These are phyloP conservation scores for Leucoraja ocellata DNA, from an alignment of 2,797 vertebrate species.

Conservation along the genomic window DNA sequence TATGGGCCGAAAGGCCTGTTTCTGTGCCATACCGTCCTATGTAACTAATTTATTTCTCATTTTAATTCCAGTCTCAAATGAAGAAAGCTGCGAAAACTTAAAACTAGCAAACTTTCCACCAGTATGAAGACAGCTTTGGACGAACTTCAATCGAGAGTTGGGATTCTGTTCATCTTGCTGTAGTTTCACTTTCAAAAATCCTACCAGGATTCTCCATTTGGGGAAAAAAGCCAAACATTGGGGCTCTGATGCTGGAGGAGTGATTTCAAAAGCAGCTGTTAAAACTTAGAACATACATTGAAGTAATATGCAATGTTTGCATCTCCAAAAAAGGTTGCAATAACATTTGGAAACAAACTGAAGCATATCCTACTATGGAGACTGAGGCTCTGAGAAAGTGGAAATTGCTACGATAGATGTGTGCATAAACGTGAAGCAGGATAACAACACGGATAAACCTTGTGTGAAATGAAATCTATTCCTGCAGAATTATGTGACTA, in stretches of 20 bases:
- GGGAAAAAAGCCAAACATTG: background rate
- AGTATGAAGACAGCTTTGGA: background rate
- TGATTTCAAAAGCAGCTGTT: background rate
- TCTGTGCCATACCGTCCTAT: too few species aligned
- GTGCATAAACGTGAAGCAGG: background rate
- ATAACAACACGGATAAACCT: background rate
- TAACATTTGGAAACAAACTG: background rate
- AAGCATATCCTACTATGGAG: background rate
- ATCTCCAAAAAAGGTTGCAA: background rate
- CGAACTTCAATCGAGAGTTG: background rate
- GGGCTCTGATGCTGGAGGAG: background rate
- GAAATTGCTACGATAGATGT: background rate
- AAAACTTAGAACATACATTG: background rate
- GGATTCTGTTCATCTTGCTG: background rate
- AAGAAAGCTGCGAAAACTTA: conserved; percentile 13
- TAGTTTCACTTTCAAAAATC: background rate
- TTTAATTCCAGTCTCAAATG: conserved; percentile 17
- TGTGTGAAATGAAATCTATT: background rate
- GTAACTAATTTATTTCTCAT: background rate
- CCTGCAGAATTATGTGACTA: background rate
- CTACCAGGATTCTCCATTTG: background rate
- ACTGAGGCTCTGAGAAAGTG: background rate
- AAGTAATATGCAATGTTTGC: background rate
- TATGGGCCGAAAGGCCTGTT: too few species aligned
- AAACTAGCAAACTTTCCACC: background rate